These are phyloP conservation scores for Zonitis immaculata DNA, from an alignment of 2,888 invertebrate genomes.

Conservation along the genomic window DNA sequence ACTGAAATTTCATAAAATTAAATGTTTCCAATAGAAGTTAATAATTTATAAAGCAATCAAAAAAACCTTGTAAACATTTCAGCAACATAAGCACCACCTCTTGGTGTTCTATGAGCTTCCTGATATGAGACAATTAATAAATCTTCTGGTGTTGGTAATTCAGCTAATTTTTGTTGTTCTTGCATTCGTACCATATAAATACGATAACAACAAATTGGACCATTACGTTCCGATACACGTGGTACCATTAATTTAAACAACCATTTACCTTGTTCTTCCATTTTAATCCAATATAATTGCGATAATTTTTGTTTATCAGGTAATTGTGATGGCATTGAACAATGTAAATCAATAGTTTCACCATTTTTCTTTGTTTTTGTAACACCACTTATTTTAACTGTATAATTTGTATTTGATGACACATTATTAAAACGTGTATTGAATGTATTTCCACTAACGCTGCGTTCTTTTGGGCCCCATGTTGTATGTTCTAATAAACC, in stretches of 20 bases:
- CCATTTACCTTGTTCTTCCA: slow-evolving; percentile 61
- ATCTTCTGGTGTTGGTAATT: slow-evolving; percentile 64
- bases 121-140: slow-evolving; percentile 68
- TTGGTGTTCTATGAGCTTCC: slow-evolving; percentile 64
- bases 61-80: slow-evolving; percentile 73
- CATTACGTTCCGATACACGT: slow-evolving; percentile 76
- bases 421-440: slow-evolving; percentile 62
- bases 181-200: slow-evolving; percentile 72
- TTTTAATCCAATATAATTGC: slow-evolving; percentile 58
- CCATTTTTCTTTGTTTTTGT: slow-evolving; percentile 73
- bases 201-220: slow-evolving; percentile 82
- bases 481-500: slow-evolving; percentile 52
- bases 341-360: slow-evolving; percentile 58
- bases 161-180: slow-evolving; percentile 58
- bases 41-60: too few relatives aligned
- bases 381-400: slow-evolving; percentile 70
- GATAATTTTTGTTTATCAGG: slow-evolving; percentile 63
- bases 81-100: slow-evolving; percentile 75
- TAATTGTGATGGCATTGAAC: slow-evolving; percentile 65
- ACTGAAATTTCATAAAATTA: slow-evolving; percentile 44
- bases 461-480: slow-evolving; percentile 58
- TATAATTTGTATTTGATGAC: slow-evolving; percentile 80
- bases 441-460: slow-evolving; percentile 52
- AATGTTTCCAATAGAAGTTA: slow-evolving; percentile 1
- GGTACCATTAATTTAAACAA: slow-evolving; percentile 73